Conservation (phyloP, 1,140 invertebrate genomes). For the Andrena cerasifolii region DNA sequence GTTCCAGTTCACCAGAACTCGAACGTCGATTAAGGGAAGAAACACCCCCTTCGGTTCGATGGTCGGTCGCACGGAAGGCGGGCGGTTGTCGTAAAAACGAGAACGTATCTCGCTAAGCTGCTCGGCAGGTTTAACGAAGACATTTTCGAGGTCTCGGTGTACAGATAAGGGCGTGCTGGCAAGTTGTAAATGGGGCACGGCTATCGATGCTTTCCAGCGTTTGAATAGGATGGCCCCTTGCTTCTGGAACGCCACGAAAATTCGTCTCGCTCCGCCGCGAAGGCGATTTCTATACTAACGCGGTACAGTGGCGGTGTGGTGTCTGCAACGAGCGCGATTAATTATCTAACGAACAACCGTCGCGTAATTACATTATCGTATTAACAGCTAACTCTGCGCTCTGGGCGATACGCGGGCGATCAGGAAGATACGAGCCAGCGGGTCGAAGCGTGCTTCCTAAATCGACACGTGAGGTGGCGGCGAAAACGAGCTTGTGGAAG, state of each 20-base stretch:
- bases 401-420: too few species aligned
- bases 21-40: neutral
- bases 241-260: too few species aligned
- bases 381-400: neutral
- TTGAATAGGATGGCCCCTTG: neutral
- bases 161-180: constrained; percentile 26
- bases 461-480: too few species aligned
- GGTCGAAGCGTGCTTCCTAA: too few species aligned
- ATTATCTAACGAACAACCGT: neutral
- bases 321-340: neutral
- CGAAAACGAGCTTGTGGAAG: too few species aligned
- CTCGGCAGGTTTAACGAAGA: constrained; percentile 24
- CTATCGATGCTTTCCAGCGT: constrained; percentile 8
- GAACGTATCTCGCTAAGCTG: constrained; percentile 16
- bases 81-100: constrained; percentile 19
- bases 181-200: constrained; percentile 34
- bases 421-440: too few species aligned
- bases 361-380: neutral
- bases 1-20: neutral
- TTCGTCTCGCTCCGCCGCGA: neutral
- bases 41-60: neutral
- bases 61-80: constrained; percentile 3
- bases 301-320: neutral
- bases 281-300: neutral
- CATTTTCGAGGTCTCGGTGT: constrained; percentile 5